Percentiles rank a stretch among this genome's conserved stretches.
Evolutionary conservation across 2,797 vertebrate genomes (phyloP).

Genomic region (Enteromius mattozi): DNA sequence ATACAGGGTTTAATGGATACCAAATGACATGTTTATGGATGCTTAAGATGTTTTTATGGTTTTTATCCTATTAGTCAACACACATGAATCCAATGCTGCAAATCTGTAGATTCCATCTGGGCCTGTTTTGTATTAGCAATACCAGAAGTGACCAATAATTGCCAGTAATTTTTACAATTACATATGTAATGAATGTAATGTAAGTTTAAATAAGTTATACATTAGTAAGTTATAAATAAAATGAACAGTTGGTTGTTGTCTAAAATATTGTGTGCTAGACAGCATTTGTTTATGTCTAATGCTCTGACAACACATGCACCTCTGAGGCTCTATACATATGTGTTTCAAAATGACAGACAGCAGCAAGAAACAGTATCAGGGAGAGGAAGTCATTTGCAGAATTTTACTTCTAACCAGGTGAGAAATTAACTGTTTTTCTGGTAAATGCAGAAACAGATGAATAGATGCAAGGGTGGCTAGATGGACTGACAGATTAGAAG

Average conservation of each 20-base stretch:
- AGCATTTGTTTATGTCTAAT: neutral
- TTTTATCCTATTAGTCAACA: constrained; percentile 21
- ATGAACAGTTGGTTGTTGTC: neutral
- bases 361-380: neutral
- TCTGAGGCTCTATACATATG: neutral
- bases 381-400: neutral
- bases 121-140: no score
- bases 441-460: neutral
- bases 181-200: neutral
- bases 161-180: neutral
- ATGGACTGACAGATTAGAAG: neutral
- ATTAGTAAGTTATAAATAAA: neutral
- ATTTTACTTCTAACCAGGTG: neutral
- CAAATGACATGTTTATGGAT: constrained; percentile 9
- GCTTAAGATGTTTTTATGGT: constrained; percentile 4
- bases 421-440: neutral
- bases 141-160: neutral
- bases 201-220: no score
- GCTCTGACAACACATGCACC: no score
- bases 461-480: neutral
- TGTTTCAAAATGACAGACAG: neutral
- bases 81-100: neutral
- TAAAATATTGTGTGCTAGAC: constrained; percentile 1
- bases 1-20: neutral
- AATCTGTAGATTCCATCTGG: no score